Percentiles rank a stretch among this genome's conserved stretches.
phyloP scores from a whole-genome alignment of 2,888 invertebrate genomes.

The Rhagonycha fulva region DNA sequence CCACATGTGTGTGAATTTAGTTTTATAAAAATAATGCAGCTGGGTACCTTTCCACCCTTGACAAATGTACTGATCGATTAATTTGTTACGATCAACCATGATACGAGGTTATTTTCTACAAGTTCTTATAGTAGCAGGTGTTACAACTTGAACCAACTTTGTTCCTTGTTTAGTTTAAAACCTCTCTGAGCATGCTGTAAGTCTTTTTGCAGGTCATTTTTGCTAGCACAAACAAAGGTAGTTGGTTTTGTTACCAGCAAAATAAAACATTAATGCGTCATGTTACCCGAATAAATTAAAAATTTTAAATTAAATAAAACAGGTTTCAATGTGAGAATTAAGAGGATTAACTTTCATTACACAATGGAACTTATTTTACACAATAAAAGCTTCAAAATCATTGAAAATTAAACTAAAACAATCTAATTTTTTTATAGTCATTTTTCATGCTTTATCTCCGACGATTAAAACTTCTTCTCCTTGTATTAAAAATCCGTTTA shows the following conservation, averaged over 20 bases:
- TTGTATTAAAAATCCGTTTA: slow-evolving; percentile 96
- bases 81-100: not conserved
- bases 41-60: not conserved
- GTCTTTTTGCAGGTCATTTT: not conserved
- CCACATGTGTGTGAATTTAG: not conserved
- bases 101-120: not conserved
- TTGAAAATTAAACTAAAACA: not conserved
- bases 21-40: not conserved
- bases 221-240: not conserved
- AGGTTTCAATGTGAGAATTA: not conserved
- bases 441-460: not conserved
- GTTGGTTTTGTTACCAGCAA: not conserved
- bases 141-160: not conserved
- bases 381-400: not conserved
- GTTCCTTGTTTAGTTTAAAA: not conserved
- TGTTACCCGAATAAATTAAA: not conserved
- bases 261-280: not conserved
- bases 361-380: too few relatives aligned
- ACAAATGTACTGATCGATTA: not conserved
- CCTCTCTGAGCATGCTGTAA: not conserved
- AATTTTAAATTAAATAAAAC: not conserved
- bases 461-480: slow-evolving; percentile 73
- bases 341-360: not conserved
- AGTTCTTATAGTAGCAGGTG: not conserved
- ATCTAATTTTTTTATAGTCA: not conserved